Evolutionary conservation across 2,888 invertebrate genomes (phyloP), one percentile per base, ranked within the genome.

Genomic region (Ornithoptera priamus): DNA sequence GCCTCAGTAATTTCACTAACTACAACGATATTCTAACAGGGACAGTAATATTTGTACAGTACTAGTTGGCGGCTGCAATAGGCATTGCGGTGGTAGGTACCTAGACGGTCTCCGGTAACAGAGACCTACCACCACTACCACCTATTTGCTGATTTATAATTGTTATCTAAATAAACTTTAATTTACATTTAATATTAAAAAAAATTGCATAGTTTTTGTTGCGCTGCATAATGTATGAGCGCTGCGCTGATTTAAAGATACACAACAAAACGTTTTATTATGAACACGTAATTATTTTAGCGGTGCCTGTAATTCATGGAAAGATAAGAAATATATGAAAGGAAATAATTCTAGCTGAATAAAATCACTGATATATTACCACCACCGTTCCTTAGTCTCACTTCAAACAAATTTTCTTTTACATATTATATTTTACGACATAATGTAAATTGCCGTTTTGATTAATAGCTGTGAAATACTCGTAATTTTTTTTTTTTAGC

Each of bases 401-500:
- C 39, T 39, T 39, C 39, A 10, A 39, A 39, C 39, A 39, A 39
- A 39, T 10, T 39, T 39, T 39, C 10, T 10, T 39, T 39, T 39
- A 10, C 39, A 10, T 39, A 39, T 10, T 39, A 30, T 39, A 39
- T 10, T 39, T 39, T 39, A 20, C 20, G 57, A 57, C 12, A 20
- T 20, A 57, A 39, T 65, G 20, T 22, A 68, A 63, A 57, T 57
- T 57, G 5, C n/a, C 6, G 20, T 73, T 72, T 74, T 75, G 72
- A 73, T 75, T 74, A 67, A 74, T 74, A 73, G 74, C 65, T 73
- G 72, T 71, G 74, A 77, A 72, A 72, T 70, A 72, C 62, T 75
- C 75, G 76, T 77, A 70, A 76, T 39, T 39, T 10, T 75, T 75
- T 39, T 39, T 10, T 75, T 75, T 77, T 75, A 76, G 75, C 76